Evolutionary conservation across 2,113 vertebrate genomes (phyloP), one percentile per base, ranked within the genome.

Genomic region (Onychorhynchus coronatus): DNA sequence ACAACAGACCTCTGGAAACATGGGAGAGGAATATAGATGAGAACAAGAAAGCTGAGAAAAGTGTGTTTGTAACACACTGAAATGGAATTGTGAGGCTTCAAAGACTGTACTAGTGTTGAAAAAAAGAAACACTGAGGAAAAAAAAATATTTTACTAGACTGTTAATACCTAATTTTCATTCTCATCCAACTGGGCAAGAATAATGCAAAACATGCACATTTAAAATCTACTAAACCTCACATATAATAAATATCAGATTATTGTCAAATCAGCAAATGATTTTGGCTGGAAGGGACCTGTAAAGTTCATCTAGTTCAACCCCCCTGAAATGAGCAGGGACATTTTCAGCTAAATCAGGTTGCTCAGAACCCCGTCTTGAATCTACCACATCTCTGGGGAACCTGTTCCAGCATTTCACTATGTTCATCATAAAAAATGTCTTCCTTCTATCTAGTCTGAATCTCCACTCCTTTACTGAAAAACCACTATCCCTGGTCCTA

Each of bases 261-360:
- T n/a, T 6, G 5, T 59, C 0, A 0, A 23, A 46, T 53, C 13
- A 39, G 30, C 7, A 35, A 7, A 41, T 46, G 20, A 6, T 61
- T 61, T 89, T 23, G 8, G 12, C 17, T 46, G 19, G 19, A 74
- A 67, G 23, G 19, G 44, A 67, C 15, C 15, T 46, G 3, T 33
- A 9, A 59, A 53, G 8, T 46, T 59, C 23, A 39, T 21, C 10
- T 28, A 52, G 39, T 39, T 11, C 53, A 61, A 18, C 1, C 3
- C 2, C 7, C 2, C 23, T 21, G 20, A 12, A 52, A 46, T n/a
- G 8, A 46, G 15, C 23, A 30, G 4, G 11, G 50, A 39, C 33
- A 46, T 53, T n/a, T 61, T 46, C 44, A 46, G 3, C 24, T 59
- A 39, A 9, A 75, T 67, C 39, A 53, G 15, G 7, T 61, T 67